A percentile compares a stretch with the other conserved stretches of the same genome.
Conservation (phyloP, 2,888 invertebrate species). For the Epicampocera succincta region DNA sequence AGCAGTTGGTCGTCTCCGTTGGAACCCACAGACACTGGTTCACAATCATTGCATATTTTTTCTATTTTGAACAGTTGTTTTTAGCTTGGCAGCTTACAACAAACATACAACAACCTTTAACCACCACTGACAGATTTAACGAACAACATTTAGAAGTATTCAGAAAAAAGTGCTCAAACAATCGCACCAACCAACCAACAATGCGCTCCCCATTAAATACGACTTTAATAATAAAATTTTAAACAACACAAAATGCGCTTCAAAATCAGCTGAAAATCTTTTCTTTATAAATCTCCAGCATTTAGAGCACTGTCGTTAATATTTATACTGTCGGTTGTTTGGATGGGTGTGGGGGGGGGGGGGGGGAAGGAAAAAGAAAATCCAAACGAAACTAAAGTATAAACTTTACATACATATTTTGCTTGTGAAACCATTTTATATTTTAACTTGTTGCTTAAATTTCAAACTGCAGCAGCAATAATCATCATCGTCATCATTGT, state of each 20-base stretch:
- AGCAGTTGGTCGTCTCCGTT: conserved; percentile 32
- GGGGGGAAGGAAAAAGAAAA: neutral
- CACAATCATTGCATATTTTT: conserved; percentile 8
- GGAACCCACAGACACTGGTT: neutral
- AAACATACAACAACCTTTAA: conserved; percentile 68
- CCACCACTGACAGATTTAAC: conserved; percentile 65
- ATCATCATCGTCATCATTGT: conserved; percentile 14
- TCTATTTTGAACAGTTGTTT: conserved; percentile 2
- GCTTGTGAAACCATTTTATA: conserved; percentile 35
- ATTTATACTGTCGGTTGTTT: conserved; percentile 15
- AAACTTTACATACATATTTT: conserved; percentile 22
- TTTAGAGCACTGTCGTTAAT: conserved; percentile 55
- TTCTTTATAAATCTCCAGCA: conserved; percentile 60
- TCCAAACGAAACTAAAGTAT: conserved; percentile 1
- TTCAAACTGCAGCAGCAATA: conserved; percentile 13
- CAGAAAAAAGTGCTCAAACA: conserved; percentile 26
- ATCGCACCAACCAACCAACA: conserved; percentile 7
- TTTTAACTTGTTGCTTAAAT: conserved; percentile 39
- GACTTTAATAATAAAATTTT: conserved; percentile 44
- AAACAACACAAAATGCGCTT: conserved; percentile 26
- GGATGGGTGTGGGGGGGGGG: too few species aligned
- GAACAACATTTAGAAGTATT: conserved; percentile 60
- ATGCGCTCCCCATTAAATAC: conserved; percentile 40
- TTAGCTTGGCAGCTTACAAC: conserved; percentile 64
- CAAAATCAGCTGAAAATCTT: conserved; percentile 54